Conservation (phyloP, 2,888 invertebrate genomes). For the Cactoblastis cactorum region DNA sequence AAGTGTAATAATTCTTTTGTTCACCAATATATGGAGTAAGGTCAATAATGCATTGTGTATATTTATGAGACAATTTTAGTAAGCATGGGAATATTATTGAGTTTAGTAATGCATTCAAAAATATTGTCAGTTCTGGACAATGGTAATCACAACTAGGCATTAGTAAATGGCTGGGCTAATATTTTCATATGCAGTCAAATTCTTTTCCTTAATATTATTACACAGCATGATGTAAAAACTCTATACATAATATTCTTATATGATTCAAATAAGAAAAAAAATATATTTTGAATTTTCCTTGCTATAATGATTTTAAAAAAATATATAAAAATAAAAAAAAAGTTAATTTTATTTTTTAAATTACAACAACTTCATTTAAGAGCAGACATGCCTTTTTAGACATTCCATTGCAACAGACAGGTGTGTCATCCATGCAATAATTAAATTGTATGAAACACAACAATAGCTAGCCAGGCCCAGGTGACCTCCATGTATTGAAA, state of each 20-base stretch:
- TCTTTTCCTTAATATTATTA: no score
- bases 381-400: not conserved
- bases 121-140: not conserved
- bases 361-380: not conserved
- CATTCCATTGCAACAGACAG: constrained; percentile 11
- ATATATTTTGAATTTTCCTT: not conserved
- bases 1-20: constrained; percentile 8
- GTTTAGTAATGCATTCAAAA: not conserved
- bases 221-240: no score
- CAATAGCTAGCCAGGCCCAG: constrained; percentile 35
- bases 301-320: not conserved
- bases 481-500: constrained; percentile 39
- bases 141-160: not conserved
- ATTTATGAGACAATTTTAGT: not conserved
- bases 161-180: no score
- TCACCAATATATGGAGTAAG: constrained; percentile 4
- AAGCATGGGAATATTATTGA: not conserved
- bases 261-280: not conserved
- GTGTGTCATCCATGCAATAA: constrained; percentile 31
- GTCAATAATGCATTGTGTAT: constrained; percentile 3
- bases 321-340: not conserved
- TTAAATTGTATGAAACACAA: constrained; percentile 47
- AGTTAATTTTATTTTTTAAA: not conserved
- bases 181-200: no score
- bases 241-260: not conserved